phyloP scores from a whole-genome alignment of 35 echinoderm and acorn worm genomes.

The Ophiothrix spiculata region DNA sequence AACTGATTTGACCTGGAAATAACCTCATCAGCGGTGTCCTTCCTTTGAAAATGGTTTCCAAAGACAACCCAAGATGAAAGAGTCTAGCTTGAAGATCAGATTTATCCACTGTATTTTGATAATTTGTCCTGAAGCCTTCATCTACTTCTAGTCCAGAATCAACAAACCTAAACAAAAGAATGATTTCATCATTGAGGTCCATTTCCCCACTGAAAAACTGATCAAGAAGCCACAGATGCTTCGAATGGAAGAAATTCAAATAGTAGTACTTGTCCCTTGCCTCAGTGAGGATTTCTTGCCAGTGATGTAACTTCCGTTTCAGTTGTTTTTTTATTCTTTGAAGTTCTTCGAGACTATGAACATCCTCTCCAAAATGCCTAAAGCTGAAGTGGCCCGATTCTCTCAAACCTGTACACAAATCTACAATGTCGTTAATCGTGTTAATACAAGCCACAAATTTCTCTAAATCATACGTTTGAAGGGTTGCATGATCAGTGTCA shows the following conservation, averaged over 20 bases:
- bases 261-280: constrained; percentile 23
- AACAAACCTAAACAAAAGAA: constrained; percentile 13
- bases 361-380: constrained; percentile 2
- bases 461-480: neutral
- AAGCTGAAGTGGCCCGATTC: constrained; percentile 31
- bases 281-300: neutral
- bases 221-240: constrained; percentile 27
- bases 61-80: constrained; percentile 12
- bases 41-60: neutral
- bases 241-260: constrained; percentile 41
- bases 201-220: constrained; percentile 37
- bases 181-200: neutral
- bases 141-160: constrained; percentile 2
- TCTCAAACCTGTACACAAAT: constrained; percentile 8
- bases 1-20: neutral
- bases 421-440: constrained; percentile 20
- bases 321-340: neutral
- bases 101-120: neutral
- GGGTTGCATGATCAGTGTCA: neutral
- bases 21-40: neutral
- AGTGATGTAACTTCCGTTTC: neutral
- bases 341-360: neutral
- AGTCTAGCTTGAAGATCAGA: neutral
- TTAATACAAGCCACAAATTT: constrained; percentile 30
- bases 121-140: neutral